phyloP scores from a whole-genome alignment of 2,888 invertebrate genomes.

The Drepanosiphum platanoidis region DNA sequence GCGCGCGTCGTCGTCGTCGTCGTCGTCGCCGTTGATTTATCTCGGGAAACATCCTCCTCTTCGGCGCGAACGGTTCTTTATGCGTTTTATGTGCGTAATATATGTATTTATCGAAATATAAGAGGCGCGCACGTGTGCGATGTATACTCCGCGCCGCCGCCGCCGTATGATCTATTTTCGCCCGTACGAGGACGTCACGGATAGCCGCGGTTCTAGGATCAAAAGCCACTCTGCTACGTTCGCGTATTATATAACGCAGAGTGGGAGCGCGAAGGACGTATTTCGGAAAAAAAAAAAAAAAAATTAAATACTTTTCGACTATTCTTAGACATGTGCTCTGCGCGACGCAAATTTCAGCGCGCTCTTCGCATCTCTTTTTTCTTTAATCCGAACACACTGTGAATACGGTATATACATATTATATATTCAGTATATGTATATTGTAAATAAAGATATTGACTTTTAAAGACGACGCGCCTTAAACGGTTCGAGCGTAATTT shows the following conservation, averaged over 20 bases:
- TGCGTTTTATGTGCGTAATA: not conserved
- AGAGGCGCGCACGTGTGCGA: not conserved
- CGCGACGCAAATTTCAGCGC: not conserved
- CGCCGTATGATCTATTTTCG: not conserved
- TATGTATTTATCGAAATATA: not conserved
- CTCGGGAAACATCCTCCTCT: not conserved
- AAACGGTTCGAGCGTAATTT: not conserved
- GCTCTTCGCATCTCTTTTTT: not conserved
- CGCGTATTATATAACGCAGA: not conserved
- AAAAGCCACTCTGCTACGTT: not conserved
- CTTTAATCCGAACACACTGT: not conserved
- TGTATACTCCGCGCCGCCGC: not conserved
- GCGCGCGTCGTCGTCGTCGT: too few relatives aligned
- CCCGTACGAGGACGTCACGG: not conserved
- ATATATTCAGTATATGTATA: too few relatives aligned
- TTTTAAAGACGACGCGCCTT: not conserved
- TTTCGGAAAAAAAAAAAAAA: not conserved
- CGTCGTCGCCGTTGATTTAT: slow-evolving; percentile 1
- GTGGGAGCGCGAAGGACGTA: not conserved
- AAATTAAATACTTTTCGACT: not conserved
- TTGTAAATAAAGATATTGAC: not conserved
- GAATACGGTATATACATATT: too few relatives aligned
- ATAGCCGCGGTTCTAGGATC: not conserved
- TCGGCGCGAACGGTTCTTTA: not conserved
- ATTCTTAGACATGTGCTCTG: not conserved